Conservation (phyloP, 1,140 invertebrate species). For the Hyphantria cunea region DNA sequence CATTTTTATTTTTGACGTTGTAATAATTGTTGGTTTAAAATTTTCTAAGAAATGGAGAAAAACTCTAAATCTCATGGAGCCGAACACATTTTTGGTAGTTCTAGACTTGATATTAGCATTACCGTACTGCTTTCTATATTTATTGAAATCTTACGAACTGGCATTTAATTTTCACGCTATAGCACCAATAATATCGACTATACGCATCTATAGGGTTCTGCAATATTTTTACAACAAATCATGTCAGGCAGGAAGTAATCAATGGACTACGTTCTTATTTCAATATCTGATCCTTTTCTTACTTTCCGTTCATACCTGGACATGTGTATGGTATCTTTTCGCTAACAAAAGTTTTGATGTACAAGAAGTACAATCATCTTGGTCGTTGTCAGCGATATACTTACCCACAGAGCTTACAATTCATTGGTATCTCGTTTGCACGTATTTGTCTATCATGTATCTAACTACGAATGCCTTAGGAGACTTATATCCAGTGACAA, state of each 20-base stretch:
- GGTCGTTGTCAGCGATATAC: conserved; percentile 59
- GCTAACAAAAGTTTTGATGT: conserved; percentile 64
- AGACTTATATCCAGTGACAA: conserved; percentile 70
- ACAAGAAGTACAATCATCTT: conserved; percentile 57
- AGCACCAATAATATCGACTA: conserved; percentile 56
- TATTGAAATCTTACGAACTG: conserved; percentile 40
- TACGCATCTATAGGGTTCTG: conserved; percentile 65
- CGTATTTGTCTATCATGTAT: conserved; percentile 71
- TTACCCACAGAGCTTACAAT: conserved; percentile 63
- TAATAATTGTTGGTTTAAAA: conserved; percentile 62
- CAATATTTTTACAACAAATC: conserved; percentile 70
- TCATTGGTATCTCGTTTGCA: conserved; percentile 73
- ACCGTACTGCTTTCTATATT: conserved; percentile 64
- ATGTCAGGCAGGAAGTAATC: conserved; percentile 71
- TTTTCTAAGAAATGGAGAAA: conserved; percentile 69
- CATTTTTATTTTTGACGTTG: conserved; percentile 60
- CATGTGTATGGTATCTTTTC: conserved; percentile 69
- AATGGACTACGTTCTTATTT: conserved; percentile 72
- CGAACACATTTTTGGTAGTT: conserved; percentile 53
- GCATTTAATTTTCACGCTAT: conserved; percentile 55
- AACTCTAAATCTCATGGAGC: conserved; percentile 69
- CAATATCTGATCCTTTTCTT: conserved; percentile 71
- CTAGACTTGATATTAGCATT: conserved; percentile 66
- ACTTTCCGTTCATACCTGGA: conserved; percentile 68
- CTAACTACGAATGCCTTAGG: conserved; percentile 72